A percentile compares a stretch with the other conserved stretches of the same genome.
phyloP scores from a whole-genome alignment of 2,113 vertebrate genomes.

The Chrysemys picta region DNA sequence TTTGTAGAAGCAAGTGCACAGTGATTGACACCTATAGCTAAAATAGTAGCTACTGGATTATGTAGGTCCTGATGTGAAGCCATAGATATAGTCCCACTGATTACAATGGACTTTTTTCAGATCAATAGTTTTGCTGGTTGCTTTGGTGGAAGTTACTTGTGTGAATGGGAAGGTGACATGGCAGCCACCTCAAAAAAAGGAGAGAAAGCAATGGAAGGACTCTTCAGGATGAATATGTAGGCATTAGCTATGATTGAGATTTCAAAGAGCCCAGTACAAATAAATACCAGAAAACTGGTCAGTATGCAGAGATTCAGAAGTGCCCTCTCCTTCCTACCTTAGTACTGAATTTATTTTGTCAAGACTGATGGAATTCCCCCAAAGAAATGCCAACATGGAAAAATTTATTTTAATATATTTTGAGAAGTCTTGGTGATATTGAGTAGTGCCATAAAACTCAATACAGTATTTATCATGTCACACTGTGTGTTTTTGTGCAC shows the following conservation, averaged over 20 bases:
- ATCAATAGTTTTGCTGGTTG: neutral
- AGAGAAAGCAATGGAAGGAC: neutral
- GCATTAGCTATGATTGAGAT: neutral
- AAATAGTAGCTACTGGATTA: neutral
- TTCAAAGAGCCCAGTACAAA: neutral
- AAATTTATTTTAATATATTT: neutral
- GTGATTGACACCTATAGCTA: neutral
- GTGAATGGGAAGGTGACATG: neutral
- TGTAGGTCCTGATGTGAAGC: neutral
- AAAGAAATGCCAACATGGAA: neutral
- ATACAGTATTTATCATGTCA: neutral
- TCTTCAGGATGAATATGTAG: neutral
- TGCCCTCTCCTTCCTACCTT: neutral
- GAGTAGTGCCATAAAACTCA: neutral
- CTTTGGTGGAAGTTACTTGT: neutral
- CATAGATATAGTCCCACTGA: neutral
- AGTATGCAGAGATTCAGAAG: neutral
- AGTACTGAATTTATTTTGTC: rapidly evolving
- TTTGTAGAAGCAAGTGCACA: neutral
- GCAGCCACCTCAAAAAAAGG: neutral
- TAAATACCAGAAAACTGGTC: rapidly evolving
- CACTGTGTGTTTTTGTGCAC: too few relatives aligned
- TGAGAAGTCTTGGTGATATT: neutral
- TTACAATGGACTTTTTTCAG: neutral
- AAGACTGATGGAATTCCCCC: neutral